Base-by-base conservation (phyloP, 1,140 invertebrate species). In the Cepaea nemoralis region DNA sequence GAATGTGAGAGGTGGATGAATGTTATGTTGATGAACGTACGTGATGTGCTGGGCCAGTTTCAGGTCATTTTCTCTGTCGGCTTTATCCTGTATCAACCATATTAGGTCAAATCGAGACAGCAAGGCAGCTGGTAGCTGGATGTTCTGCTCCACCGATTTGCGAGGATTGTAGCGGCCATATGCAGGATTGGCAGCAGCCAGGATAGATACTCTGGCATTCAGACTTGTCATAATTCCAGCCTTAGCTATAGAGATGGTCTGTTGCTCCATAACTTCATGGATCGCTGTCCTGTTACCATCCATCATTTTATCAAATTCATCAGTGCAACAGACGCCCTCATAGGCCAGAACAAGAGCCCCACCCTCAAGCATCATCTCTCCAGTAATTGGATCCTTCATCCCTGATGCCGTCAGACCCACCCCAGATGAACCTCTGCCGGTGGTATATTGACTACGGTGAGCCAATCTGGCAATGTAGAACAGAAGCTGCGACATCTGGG, bases 271-370 rank as follows among this genome's bases (percentile, higher is more conserved):
- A 3, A 93, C 93, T 93, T 99, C 99, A 90, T 99, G 99, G 86
- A 99, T 99, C 59, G 98, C 97, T 0, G 97, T 99, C 87, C 98
- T 94, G 92, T 99, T 98, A 22, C 91, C 90, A 81, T 99, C 98
- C 66, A 97, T 95, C 98, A 99, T 99, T 74, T 99, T 99, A 91
- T 99, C 99, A 92, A 99, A 99, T 92, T 99, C 99, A 90, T 99
- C 98, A 91, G 99, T 99, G 90, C 98, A 99, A 91, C 98, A 99
- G 50, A 99, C 96, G 35, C 99, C 94, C 88, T 97, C 95, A 93
- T 99, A 98, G 24, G 98, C 98, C 69, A 99, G 90, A 19, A 99
- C 98, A 0, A 99, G 92, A n/a, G 98, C 97, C 33, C 99, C 99
- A 45, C 98, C 98, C 92, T 99, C 98, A 5, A 99, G 90, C 84